These are phyloP conservation scores for Drosophila nr. fundita DNA, from an alignment of 2,888 invertebrate species.

Conservation along the genomic window DNA sequence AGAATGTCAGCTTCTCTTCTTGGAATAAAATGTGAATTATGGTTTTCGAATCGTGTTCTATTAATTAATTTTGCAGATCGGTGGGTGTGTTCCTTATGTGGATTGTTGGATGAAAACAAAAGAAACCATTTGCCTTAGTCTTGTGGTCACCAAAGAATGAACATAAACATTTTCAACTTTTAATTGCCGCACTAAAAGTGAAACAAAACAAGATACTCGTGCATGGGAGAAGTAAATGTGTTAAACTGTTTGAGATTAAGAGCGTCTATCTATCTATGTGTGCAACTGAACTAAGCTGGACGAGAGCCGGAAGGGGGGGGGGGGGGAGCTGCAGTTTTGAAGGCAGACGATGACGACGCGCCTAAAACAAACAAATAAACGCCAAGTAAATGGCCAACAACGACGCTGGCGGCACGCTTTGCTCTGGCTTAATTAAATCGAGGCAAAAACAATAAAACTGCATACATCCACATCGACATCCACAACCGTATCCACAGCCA, in stretches of 20 bases:
- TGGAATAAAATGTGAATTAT: neutral
- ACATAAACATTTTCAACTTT: slow-evolving; percentile 76
- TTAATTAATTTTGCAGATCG: slow-evolving; percentile 2
- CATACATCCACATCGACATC: slow-evolving; percentile 3
- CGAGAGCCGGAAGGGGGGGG: slow-evolving; percentile 13
- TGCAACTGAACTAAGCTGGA: slow-evolving; percentile 30
- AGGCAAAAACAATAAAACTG: slow-evolving; percentile 71
- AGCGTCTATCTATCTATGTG: slow-evolving; percentile 37
- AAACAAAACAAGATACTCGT: slow-evolving; percentile 27
- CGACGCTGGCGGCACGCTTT: slow-evolving; percentile 74
- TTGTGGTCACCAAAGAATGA: slow-evolving; percentile 73
- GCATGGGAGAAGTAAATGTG: slow-evolving; percentile 51
- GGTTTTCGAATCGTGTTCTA: neutral
- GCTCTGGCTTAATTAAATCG: slow-evolving; percentile 75
- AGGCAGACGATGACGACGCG: slow-evolving; percentile 65
- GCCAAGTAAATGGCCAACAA: slow-evolving; percentile 71
- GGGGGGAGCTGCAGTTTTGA: slow-evolving; percentile 21
- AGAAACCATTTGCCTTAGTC: slow-evolving; percentile 54
- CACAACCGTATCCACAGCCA: neutral
- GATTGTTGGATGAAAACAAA: slow-evolving; percentile 29
- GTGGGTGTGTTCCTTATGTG: slow-evolving; percentile 17
- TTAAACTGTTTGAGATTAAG: slow-evolving; percentile 64
- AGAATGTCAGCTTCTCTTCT: neutral
- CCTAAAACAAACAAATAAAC: slow-evolving; percentile 80
- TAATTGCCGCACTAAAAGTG: slow-evolving; percentile 74